phyloP scores from a whole-genome alignment of 1,140 invertebrate species.

The Diploscapter pachys region DNA sequence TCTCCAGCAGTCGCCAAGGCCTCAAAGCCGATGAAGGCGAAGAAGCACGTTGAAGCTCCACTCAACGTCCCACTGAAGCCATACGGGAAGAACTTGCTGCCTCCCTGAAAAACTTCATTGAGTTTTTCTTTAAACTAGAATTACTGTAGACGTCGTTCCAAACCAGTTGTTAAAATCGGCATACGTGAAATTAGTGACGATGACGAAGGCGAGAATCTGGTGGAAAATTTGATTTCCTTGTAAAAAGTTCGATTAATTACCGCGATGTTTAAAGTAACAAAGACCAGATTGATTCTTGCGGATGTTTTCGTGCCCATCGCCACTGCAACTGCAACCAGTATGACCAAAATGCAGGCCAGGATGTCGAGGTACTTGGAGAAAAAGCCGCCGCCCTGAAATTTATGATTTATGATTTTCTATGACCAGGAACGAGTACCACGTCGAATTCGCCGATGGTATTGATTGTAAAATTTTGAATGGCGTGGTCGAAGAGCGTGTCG shows the following conservation, averaged over 20 bases:
- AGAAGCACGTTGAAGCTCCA: conserved; percentile 85
- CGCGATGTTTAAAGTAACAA: conserved; percentile 77
- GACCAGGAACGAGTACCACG: conserved; percentile 16
- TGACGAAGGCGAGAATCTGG: conserved; percentile 70
- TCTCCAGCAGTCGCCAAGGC: conserved; percentile 75
- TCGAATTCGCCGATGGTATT: conserved; percentile 68
- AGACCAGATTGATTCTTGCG: conserved; percentile 63
- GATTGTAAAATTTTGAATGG: conserved; percentile 77
- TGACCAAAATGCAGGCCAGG: conserved; percentile 49
- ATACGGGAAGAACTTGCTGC: conserved; percentile 75
- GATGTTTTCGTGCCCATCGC: conserved; percentile 80
- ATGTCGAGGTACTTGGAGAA: conserved; percentile 55
- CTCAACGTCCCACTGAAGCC: conserved; percentile 71
- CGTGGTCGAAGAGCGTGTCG: conserved; percentile 76
- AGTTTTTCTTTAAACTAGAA: conserved; percentile 2
- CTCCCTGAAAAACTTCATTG: background rate
- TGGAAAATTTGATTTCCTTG: background rate
- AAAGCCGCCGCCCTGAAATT: conserved; percentile 69
- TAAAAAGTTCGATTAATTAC: conserved; percentile 5
- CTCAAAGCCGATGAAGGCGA: conserved; percentile 84
- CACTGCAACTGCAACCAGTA: conserved; percentile 58
- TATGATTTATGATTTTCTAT: background rate
- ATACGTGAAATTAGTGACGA: conserved; percentile 73
- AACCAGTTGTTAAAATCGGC: conserved; percentile 63
- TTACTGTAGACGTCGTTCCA: conserved; percentile 61